Conservation (phyloP, 2,797 vertebrate genomes). For the Silurus lanzhouensis region DNA sequence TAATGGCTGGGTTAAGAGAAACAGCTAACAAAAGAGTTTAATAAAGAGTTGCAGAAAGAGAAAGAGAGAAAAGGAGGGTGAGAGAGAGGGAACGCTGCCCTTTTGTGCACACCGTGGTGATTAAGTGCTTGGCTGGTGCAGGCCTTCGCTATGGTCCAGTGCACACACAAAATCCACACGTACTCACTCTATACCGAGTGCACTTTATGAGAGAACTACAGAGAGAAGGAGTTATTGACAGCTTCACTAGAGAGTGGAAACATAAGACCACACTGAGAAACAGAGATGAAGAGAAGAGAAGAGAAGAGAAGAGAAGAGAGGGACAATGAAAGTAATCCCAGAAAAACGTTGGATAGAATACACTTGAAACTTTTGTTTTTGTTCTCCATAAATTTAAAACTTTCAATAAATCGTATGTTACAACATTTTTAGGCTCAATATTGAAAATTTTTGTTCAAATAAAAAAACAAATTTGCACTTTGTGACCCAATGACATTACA, state of each 20-base stretch:
- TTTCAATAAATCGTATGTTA: neutral
- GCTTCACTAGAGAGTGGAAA: constrained; percentile 51
- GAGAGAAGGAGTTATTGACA: constrained; percentile 51
- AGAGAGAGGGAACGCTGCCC: neutral
- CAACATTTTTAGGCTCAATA: neutral
- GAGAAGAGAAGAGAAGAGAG: neutral
- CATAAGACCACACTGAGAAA: constrained; percentile 45
- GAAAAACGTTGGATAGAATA: neutral
- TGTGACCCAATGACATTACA: neutral
- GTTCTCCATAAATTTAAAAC: neutral
- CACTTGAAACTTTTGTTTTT: neutral
- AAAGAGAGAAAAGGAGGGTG: neutral
- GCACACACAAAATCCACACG: constrained; percentile 69
- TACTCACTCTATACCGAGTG: constrained; percentile 61
- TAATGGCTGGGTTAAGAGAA: no score
- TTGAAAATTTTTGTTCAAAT: neutral
- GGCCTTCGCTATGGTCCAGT: constrained; percentile 60
- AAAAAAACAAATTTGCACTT: neutral
- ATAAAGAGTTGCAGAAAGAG: constrained; percentile 24
- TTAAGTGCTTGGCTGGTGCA: constrained; percentile 57
- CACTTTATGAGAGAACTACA: constrained; percentile 47
- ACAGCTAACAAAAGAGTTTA: neutral
- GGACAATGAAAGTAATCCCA: neutral
- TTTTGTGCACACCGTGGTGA: constrained; percentile 57
- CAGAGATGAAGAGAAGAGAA: neutral